Base-by-base conservation (phyloP, 2,888 invertebrate species). In the Plusia festucae region DNA sequence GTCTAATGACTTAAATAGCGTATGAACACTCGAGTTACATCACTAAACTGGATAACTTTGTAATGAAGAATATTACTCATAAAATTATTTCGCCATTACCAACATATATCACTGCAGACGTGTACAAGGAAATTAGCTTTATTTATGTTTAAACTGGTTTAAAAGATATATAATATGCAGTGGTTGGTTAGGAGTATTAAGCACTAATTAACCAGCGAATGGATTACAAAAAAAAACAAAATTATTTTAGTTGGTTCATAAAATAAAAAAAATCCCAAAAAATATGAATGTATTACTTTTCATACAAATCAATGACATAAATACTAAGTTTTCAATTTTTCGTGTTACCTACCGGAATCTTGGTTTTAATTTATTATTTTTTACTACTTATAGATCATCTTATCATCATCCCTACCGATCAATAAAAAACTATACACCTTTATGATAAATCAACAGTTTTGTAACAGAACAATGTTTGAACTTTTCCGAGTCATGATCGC, bases 401-500 rank as follows among this genome's bases (percentile, higher is more conserved):
- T n/a, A n/a, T n/a, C 15, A n/a, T 4, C 11, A 18, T 46, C 18
- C 46, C 11, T 5, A 18, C 3, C 49, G 4, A 3, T 3, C 18
- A 20, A 49, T 20, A 8, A 46, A 20, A 55, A 52, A 64, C 55
- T 55, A 49, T 11, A 34, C 53, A 60, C 62, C 46, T 63, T 55
- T 44, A n/a, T 57, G 27, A 51, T 55, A 66, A 56, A 56, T 54
- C 64, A 56, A 69, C 75, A 72, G 78, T 76, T 76, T 68, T 73
- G 74, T 22, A 46, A 49, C 32, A 70, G 70, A 70, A 78, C 71
- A 79, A 84, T 74, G 44, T 15, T 49, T 40, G 76, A 81, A 82
- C 73, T 75, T 79, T 82, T 82, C 79, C 79, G 70, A 68, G 64
- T 76, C 82, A 82, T 83, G 87, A 86, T 85, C 83, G 67, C 82